Evolutionary conservation across 1,140 invertebrate genomes (phyloP).

Genomic region (Cyrtorhinus lividipennis): DNA sequence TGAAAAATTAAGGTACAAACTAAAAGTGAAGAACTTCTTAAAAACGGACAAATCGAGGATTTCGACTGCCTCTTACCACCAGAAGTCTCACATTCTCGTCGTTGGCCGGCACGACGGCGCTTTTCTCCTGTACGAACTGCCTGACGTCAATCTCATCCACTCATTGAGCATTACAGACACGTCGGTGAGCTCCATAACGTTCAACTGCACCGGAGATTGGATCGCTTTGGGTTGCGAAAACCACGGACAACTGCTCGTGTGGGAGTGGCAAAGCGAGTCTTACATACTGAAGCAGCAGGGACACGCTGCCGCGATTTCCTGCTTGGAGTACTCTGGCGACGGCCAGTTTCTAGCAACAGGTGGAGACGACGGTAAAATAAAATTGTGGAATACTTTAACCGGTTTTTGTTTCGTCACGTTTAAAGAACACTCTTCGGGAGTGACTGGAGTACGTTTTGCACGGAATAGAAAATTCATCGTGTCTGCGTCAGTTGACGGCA

Average conservation of each 20-base stretch:
- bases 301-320: constrained; percentile 77
- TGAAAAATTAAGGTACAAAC: constrained; percentile 50
- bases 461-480: constrained; percentile 82
- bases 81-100: constrained; percentile 58
- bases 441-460: constrained; percentile 72
- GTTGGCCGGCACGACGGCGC: constrained; percentile 65
- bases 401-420: constrained; percentile 95
- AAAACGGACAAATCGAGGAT: constrained; percentile 46
- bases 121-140: constrained; percentile 86
- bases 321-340: constrained; percentile 79
- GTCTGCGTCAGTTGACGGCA: constrained; percentile 85
- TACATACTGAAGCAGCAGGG: constrained; percentile 96
- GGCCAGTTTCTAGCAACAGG: constrained; percentile 83
- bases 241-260: constrained; percentile 82
- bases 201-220: constrained; percentile 88
- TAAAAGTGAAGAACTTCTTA: constrained; percentile 53
- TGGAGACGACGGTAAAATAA: constrained; percentile 88
- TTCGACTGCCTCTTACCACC: constrained; percentile 67
- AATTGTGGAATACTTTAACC: constrained; percentile 80
- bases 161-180: constrained; percentile 58
- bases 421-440: constrained; percentile 65
- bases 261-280: constrained; percentile 99
- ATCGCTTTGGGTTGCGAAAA: constrained; percentile 74
- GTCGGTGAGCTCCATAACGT: constrained; percentile 56
- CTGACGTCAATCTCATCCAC: constrained; percentile 82